Evolutionary conservation across 2,888 invertebrate species (phyloP).

Genomic region (Athrips mouffetella): DNA sequence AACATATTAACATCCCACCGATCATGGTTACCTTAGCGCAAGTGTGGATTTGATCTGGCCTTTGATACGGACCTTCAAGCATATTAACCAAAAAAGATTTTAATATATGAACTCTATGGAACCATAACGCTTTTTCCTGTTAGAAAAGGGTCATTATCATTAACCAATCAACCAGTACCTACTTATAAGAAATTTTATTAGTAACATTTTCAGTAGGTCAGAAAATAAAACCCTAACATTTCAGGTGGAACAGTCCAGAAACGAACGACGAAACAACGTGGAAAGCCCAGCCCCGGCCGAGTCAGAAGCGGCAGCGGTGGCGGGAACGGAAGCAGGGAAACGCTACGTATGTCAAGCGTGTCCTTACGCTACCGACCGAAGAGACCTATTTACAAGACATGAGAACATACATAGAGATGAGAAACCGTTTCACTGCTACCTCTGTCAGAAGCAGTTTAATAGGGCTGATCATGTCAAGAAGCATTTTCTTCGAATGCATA

Average conservation of each 20-base stretch:
- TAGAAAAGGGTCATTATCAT: too few relatives aligned
- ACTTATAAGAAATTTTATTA: too few relatives aligned
- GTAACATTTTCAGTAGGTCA: not conserved
- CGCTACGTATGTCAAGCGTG: slow-evolving; percentile 90
- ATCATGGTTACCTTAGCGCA: too few relatives aligned
- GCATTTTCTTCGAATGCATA: slow-evolving; percentile 94
- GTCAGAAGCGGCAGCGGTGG: slow-evolving; percentile 23
- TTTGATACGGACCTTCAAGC: too few relatives aligned
- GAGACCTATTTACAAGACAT: slow-evolving; percentile 93
- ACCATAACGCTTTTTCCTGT: too few relatives aligned
- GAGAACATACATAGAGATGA: slow-evolving; percentile 96
- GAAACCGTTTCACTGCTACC: slow-evolving; percentile 95
- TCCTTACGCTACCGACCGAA: slow-evolving; percentile 93
- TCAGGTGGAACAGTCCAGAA: slow-evolving; percentile 66
- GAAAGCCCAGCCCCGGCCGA: slow-evolving; percentile 23
- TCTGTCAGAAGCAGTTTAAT: slow-evolving; percentile 95
- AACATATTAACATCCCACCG: not conserved
- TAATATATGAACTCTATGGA: too few relatives aligned
- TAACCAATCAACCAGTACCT: not conserved
- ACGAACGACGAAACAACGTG: slow-evolving; percentile 39
- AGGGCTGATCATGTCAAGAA: slow-evolving; percentile 96
- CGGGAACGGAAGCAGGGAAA: slow-evolving; percentile 29
- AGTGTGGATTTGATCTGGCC: too few relatives aligned
- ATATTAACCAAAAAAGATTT: too few relatives aligned
- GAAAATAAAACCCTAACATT: slow-evolving; percentile 7